Evolutionary conservation across 2,888 invertebrate genomes (phyloP).

Genomic region (Drosophila neoperkinsi): DNA sequence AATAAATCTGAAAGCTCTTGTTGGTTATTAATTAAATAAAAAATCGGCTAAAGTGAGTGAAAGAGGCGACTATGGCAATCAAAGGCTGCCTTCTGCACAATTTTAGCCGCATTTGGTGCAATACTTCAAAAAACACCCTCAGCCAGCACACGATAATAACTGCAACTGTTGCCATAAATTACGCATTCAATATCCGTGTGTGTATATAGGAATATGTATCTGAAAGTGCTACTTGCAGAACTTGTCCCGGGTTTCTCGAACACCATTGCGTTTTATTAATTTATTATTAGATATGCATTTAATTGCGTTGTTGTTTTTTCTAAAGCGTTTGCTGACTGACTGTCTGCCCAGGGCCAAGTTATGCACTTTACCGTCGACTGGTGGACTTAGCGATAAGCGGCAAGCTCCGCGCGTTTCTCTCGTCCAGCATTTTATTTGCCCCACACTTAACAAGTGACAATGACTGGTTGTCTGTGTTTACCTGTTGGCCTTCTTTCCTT

Average conservation of each 20-base stretch:
- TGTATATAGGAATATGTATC: conserved; percentile 7
- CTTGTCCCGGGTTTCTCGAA: neutral
- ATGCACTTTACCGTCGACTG: conserved; percentile 15
- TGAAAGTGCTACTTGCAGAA: conserved; percentile 15
- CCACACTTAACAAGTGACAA: conserved; percentile 58
- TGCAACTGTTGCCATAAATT: conserved; percentile 36
- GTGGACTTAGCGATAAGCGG: conserved; percentile 33
- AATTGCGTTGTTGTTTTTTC: conserved; percentile 24
- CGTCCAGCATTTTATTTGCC: conserved; percentile 37
- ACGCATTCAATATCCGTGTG: conserved; percentile 1
- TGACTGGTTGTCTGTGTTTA: conserved; percentile 58
- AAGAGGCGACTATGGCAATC: neutral
- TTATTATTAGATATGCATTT: conserved; percentile 48
- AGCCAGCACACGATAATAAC: neutral
- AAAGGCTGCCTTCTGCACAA: neutral
- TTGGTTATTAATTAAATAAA: neutral
- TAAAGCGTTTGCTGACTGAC: conserved; percentile 22
- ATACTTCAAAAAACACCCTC: neutral
- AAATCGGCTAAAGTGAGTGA: neutral
- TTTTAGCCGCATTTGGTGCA: neutral
- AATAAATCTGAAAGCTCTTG: neutral
- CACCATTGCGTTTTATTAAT: conserved; percentile 34
- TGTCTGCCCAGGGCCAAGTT: conserved; percentile 17
- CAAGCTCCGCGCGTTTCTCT: neutral
- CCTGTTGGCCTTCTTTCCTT: conserved; percentile 16